Percentiles rank a stretch among this genome's conserved stretches.
Conservation (phyloP, 2,113 vertebrate genomes). For the Daboia siamensis region DNA sequence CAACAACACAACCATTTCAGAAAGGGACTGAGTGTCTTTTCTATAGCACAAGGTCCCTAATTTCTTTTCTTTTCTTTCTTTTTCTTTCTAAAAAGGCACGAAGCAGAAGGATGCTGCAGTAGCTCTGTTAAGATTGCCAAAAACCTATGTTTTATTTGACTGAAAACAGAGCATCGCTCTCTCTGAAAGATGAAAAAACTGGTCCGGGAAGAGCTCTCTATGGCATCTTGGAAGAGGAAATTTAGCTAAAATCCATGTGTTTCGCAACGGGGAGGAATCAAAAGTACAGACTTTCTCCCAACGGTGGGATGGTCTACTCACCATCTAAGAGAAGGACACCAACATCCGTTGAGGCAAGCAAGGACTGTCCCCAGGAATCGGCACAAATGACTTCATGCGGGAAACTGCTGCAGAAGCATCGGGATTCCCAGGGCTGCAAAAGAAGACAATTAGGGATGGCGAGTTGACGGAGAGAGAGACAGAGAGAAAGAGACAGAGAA, state of each 20-base stretch:
- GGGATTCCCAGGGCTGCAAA: slow-evolving; percentile 94
- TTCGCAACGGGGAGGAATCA: not conserved
- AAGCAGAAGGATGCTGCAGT: not conserved
- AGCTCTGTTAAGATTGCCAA: not conserved
- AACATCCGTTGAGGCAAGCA: slow-evolving; percentile 90
- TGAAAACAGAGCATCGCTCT: not conserved
- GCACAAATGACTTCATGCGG: slow-evolving; percentile 88
- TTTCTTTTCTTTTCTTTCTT: not conserved
- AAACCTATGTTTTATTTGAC: too few relatives aligned
- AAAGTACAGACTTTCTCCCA: not conserved
- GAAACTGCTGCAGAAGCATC: slow-evolving; percentile 92
- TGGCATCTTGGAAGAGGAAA: not conserved
- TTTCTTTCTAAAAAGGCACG: not conserved
- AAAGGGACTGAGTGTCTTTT: not conserved
- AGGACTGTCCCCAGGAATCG: slow-evolving; percentile 94
- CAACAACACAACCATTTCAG: not conserved
- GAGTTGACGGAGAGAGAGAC: slow-evolving; percentile 36
- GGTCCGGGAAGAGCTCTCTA: too few relatives aligned
- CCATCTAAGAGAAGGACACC: slow-evolving; percentile 88
- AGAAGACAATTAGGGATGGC: slow-evolving; percentile 52
- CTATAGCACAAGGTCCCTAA: not conserved
- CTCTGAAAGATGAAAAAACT: not conserved
- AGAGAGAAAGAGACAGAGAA: not conserved
- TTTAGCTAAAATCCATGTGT: not conserved
- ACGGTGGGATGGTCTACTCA: slow-evolving; percentile 62